Conservation (phyloP, 2,888 invertebrate species). For the Seira musarum region DNA sequence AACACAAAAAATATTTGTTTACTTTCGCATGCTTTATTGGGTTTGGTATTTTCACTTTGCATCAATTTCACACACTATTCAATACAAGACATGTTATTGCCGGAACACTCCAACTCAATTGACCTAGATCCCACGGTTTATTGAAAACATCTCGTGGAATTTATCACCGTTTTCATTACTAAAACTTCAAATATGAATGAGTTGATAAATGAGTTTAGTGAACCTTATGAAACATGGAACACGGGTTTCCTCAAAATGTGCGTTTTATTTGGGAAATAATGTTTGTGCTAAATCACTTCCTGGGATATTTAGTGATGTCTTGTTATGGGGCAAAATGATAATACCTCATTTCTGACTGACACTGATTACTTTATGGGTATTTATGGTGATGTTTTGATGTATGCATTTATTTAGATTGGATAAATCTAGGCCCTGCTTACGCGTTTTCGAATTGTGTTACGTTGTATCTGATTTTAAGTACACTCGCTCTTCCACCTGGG, state of each 20-base stretch:
- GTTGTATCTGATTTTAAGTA: slow-evolving; percentile 14
- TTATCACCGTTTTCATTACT: neutral
- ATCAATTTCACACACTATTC: neutral
- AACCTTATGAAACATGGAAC: slow-evolving; percentile 16
- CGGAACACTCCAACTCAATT: slow-evolving; percentile 27
- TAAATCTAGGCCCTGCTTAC: neutral
- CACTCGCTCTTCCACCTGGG: slow-evolving; percentile 21
- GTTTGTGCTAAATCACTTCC: neutral
- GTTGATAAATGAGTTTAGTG: slow-evolving; percentile 49
- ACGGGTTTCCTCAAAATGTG: too few relatives aligned
- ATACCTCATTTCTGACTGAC: too few relatives aligned
- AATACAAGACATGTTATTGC: slow-evolving; percentile 23
- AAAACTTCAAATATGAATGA: neutral
- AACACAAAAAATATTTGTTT: neutral
- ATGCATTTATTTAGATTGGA: slow-evolving; percentile 20
- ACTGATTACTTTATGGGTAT: too few relatives aligned
- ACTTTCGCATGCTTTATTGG: slow-evolving; percentile 3
- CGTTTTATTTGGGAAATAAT: neutral
- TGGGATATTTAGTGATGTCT: neutral
- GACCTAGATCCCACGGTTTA: slow-evolving; percentile 57
- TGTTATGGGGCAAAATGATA: neutral
- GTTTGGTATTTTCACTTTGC: slow-evolving; percentile 22
- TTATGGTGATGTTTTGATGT: too few relatives aligned
- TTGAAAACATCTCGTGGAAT: neutral
- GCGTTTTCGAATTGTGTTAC: slow-evolving; percentile 21